Conservation (phyloP, 2,888 invertebrate species). For the Chymomyza procnemis region DNA sequence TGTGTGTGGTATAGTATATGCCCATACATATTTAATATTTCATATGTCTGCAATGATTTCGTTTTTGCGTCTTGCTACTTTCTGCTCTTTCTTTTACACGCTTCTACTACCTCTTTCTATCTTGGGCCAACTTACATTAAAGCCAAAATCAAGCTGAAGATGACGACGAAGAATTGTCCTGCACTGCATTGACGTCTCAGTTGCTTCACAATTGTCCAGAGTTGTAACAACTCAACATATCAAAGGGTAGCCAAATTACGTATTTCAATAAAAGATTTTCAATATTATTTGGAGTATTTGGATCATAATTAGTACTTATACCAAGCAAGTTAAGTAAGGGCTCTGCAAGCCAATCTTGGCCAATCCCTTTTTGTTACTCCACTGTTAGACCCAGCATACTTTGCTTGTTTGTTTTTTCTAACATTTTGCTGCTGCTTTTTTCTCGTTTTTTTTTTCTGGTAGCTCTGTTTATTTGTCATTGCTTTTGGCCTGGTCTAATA, state of each 20-base stretch:
- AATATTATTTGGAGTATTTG: too few relatives aligned
- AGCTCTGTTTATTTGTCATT: conserved; percentile 64
- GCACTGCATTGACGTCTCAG: conserved; percentile 27
- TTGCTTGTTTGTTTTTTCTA: conserved; percentile 28
- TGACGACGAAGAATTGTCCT: conserved; percentile 71
- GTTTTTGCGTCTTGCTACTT: conserved; percentile 31
- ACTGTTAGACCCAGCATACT: conserved; percentile 1
- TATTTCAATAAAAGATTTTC: too few relatives aligned
- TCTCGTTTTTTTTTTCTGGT: conserved; percentile 19
- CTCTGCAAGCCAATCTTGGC: too few relatives aligned
- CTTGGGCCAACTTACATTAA: conserved; percentile 53
- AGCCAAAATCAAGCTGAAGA: conserved; percentile 68
- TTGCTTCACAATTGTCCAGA: conserved; percentile 1
- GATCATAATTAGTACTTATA: too few relatives aligned
- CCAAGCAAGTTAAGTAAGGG: too few relatives aligned
- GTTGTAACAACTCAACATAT: too few relatives aligned
- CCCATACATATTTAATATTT: conserved; percentile 75
- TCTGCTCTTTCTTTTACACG: conserved; percentile 29
- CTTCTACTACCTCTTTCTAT: conserved; percentile 14
- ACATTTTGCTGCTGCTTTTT: conserved; percentile 13
- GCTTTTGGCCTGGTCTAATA: conserved; percentile 58
- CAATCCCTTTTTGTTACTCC: too few relatives aligned
- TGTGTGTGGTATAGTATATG: conserved; percentile 10
- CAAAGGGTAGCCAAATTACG: too few relatives aligned
- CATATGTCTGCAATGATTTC: conserved; percentile 77